A percentile compares a stretch with the other conserved stretches of the same genome.
Conservation (phyloP, 2,888 invertebrate species). For the Dastarcus helophoroides region DNA sequence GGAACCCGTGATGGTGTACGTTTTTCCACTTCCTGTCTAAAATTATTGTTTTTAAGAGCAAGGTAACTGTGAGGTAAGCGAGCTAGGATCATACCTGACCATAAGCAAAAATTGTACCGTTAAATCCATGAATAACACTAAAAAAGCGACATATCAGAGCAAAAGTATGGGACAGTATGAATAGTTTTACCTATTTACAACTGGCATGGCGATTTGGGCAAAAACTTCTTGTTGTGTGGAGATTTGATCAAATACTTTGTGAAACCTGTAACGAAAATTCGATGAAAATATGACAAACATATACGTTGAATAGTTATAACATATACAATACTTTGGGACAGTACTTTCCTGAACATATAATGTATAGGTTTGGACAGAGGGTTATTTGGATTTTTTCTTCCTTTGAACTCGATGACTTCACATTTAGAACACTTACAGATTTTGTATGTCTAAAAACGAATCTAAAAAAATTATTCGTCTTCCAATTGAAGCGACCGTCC, state of each 20-base stretch:
- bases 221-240: constrained; percentile 36
- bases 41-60: constrained; percentile 4
- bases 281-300: constrained; percentile 1
- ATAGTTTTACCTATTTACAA: constrained; percentile 36
- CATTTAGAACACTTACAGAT: too few species aligned
- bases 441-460: too few species aligned
- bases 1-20: constrained; percentile 42
- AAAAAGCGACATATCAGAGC: constrained; percentile 11
- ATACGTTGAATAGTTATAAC: too few species aligned
- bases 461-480: too few species aligned
- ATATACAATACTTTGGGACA: too few species aligned
- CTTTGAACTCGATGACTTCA: too few species aligned
- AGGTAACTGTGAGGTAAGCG: neutral
- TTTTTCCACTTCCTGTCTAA: constrained; percentile 46
- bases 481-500: too few species aligned
- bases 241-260: constrained; percentile 36
- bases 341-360: too few species aligned
- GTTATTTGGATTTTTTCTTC: too few species aligned
- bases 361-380: too few species aligned
- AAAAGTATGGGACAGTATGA: constrained; percentile 2
- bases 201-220: constrained; percentile 38
- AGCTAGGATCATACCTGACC: constrained; percentile 36
- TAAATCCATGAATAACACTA: constrained; percentile 43
- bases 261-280: constrained; percentile 32
- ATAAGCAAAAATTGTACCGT: constrained; percentile 45